These are phyloP conservation scores for Heliornis fulica DNA, from an alignment of 2,113 vertebrate genomes.

Conservation along the genomic window DNA sequence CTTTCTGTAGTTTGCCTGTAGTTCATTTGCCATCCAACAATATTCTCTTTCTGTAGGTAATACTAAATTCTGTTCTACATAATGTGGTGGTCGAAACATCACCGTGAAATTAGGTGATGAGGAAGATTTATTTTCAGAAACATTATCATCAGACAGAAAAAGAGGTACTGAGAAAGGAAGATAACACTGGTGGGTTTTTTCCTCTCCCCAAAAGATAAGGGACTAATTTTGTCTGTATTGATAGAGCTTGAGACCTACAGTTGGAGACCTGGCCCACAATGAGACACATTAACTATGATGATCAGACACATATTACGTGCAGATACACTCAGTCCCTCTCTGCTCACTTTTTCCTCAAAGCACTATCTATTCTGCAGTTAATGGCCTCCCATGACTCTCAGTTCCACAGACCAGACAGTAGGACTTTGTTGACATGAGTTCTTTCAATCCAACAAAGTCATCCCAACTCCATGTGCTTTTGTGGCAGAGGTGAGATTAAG, in stretches of 20 bases:
- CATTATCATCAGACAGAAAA: not conserved
- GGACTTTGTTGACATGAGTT: not conserved
- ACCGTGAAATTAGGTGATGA: not conserved
- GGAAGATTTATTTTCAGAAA: not conserved
- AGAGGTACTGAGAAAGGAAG: not conserved
- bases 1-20: not conserved
- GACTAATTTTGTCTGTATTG: not conserved
- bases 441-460: not conserved
- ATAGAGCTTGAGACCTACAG: not conserved
- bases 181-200: not conserved
- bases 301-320: not conserved
- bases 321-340: not conserved
- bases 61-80: not conserved
- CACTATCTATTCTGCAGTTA: not conserved
- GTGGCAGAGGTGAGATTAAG: not conserved
- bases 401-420: not conserved
- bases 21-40: not conserved
- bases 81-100: not conserved
- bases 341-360: not conserved
- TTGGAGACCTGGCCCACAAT: not conserved
- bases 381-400: not conserved
- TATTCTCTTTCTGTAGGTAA: not conserved
- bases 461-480: not conserved
- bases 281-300: rapidly evolving
- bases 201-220: not conserved